Conservation (phyloP, 2,888 invertebrate species). For the Gryllus longicercus region DNA sequence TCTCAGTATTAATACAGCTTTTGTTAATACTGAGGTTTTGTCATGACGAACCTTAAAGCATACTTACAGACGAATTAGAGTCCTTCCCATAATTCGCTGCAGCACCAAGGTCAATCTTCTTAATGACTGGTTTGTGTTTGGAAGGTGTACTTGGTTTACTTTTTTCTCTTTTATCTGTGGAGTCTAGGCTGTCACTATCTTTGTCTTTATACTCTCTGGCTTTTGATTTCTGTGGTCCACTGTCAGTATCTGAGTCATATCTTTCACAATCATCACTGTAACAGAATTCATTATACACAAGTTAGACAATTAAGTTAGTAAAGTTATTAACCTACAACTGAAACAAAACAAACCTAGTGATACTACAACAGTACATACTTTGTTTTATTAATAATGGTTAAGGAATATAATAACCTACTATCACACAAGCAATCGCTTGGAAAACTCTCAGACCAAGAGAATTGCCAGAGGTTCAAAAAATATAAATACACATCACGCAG, state of each 20-base stretch:
- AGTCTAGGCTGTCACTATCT: conserved; percentile 39
- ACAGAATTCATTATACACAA: conserved; percentile 20
- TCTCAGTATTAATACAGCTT: too few species aligned
- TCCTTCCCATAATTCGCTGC: conserved; percentile 66
- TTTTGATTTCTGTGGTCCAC: conserved; percentile 37
- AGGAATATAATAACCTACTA: background rate
- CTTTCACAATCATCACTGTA: conserved; percentile 60
- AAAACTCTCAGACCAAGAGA: too few species aligned
- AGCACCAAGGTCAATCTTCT: conserved; percentile 63
- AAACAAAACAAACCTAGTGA: too few species aligned
- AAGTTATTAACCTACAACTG: too few species aligned
- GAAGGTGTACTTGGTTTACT: conserved; percentile 40
- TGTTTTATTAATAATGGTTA: conserved; percentile 19
- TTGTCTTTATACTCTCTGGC: conserved; percentile 56
- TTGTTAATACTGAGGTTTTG: too few species aligned
- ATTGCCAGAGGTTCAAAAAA: too few species aligned
- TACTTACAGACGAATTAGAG: conserved; percentile 37
- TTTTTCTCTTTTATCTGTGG: conserved; percentile 44
- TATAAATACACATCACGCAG: too few species aligned
- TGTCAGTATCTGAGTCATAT: conserved; percentile 66
- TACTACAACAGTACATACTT: background rate
- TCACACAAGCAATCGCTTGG: too few species aligned
- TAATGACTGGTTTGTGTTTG: conserved; percentile 51
- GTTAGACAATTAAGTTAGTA: too few species aligned
- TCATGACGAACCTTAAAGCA: too few species aligned